Evolutionary conservation across 1,140 invertebrate genomes (phyloP).

Genomic region (Triops longicaudatus): DNA sequence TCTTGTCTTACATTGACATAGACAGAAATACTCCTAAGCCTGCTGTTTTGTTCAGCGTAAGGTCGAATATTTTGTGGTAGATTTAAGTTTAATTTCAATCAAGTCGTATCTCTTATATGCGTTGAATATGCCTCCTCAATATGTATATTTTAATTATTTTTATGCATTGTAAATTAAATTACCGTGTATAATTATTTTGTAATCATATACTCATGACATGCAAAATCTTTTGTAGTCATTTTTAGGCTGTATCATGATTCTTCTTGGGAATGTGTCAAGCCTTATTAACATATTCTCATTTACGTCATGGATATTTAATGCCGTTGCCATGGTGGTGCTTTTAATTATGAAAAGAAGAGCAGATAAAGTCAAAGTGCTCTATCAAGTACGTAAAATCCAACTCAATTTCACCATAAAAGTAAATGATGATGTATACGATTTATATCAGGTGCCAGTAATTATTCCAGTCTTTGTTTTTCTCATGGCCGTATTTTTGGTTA

Average conservation of each 20-base stretch:
- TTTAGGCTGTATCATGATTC: conserved; percentile 41
- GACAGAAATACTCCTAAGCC: conserved; percentile 46
- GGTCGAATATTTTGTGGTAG: conserved; percentile 32
- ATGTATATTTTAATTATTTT: too few species aligned
- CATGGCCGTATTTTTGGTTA: not conserved
- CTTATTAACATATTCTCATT: conserved; percentile 50
- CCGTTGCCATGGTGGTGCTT: conserved; percentile 41
- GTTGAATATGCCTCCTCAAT: too few species aligned
- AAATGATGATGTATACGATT: not conserved
- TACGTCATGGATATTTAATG: conserved; percentile 48
- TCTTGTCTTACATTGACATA: conserved; percentile 48
- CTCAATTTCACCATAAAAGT: not conserved
- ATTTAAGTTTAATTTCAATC: not conserved
- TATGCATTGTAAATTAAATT: too few species aligned
- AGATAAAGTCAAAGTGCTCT: conserved; percentile 40
- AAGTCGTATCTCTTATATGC: too few species aligned
- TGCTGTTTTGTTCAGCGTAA: conserved; percentile 48
- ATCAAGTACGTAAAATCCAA: conserved; percentile 49
- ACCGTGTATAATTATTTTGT: not conserved
- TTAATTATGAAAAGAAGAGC: conserved; percentile 41
- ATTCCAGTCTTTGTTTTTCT: not conserved
- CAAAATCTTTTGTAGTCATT: conserved; percentile 44
- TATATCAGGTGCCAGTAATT: not conserved
- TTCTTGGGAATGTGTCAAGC: conserved; percentile 42
- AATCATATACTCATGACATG: not conserved